Evolutionary conservation across 37 sponge, comb jelly and placozoan species (phyloP).

Genomic region (Geodia barretti): DNA sequence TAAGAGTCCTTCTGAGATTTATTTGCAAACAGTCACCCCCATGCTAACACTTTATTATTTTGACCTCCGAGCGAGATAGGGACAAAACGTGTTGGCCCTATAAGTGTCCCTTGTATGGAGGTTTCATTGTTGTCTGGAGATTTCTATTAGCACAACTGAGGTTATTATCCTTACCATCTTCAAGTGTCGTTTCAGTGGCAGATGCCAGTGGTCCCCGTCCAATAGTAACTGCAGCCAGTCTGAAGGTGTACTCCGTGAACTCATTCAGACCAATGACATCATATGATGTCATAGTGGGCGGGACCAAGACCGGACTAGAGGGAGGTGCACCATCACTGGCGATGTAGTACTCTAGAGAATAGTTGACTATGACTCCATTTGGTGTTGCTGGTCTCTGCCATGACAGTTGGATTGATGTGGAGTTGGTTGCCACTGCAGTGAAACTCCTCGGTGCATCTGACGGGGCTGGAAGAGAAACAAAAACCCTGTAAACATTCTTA

Average conservation of each 20-base stretch:
- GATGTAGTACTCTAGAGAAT: conserved; percentile 32
- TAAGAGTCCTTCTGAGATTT: too few relatives aligned
- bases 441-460: conserved; percentile 26
- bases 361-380: conserved; percentile 55
- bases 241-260: conserved; percentile 46
- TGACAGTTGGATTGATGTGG: conserved; percentile 47
- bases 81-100: too few relatives aligned
- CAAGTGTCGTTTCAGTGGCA: conserved; percentile 8
- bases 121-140: too few relatives aligned
- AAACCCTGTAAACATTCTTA: too few relatives aligned
- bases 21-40: too few relatives aligned
- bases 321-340: not conserved
- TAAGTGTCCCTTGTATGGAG: too few relatives aligned
- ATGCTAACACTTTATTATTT: too few relatives aligned
- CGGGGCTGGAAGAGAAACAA: conserved; percentile 32
- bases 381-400: conserved; percentile 29
- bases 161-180: conserved; percentile 19
- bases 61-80: too few relatives aligned
- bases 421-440: conserved; percentile 10
- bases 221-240: conserved; percentile 44
- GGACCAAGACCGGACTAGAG: not conserved
- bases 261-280: conserved; percentile 19
- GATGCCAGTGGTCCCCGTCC: conserved; percentile 31
- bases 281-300: not conserved
- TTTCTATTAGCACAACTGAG: not conserved